phyloP scores from a whole-genome alignment of 2,113 vertebrate genomes.

The Trogon surrucura region DNA sequence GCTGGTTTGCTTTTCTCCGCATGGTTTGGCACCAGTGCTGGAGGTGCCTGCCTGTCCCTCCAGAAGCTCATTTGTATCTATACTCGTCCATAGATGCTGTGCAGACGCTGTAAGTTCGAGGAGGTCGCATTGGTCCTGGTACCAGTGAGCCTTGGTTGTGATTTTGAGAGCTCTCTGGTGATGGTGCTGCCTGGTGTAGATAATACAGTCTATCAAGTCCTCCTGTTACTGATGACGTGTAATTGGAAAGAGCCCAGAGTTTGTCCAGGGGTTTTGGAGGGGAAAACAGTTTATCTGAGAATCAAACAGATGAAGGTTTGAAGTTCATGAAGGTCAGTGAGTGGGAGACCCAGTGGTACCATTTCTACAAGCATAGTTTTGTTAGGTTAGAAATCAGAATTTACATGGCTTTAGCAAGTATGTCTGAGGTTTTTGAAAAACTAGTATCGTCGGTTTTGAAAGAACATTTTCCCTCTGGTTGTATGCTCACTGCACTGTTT shows the following conservation, averaged over 20 bases:
- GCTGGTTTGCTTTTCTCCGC: neutral
- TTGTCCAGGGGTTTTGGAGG: neutral
- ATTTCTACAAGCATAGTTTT: neutral
- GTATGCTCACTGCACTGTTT: neutral
- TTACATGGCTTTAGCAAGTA: neutral
- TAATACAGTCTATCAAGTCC: neutral
- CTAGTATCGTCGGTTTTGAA: neutral
- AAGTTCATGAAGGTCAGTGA: neutral
- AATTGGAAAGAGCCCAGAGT: neutral
- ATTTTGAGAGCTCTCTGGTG: neutral
- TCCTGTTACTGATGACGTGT: neutral
- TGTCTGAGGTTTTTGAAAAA: neutral
- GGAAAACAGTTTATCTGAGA: neutral
- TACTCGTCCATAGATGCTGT: rapidly evolving
- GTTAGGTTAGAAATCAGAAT: neutral
- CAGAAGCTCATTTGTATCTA: neutral
- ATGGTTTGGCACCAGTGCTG: neutral
- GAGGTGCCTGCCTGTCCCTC: neutral
- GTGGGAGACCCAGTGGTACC: neutral
- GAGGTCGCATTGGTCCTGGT: neutral
- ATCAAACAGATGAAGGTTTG: neutral
- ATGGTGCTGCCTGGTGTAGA: rapidly evolving
- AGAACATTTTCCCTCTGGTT: neutral
- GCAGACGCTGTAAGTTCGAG: neutral
- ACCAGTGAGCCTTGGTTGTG: neutral